Evolutionary conservation across 2,888 invertebrate genomes (phyloP).

Genomic region (Polydrusus pterygomalis): DNA sequence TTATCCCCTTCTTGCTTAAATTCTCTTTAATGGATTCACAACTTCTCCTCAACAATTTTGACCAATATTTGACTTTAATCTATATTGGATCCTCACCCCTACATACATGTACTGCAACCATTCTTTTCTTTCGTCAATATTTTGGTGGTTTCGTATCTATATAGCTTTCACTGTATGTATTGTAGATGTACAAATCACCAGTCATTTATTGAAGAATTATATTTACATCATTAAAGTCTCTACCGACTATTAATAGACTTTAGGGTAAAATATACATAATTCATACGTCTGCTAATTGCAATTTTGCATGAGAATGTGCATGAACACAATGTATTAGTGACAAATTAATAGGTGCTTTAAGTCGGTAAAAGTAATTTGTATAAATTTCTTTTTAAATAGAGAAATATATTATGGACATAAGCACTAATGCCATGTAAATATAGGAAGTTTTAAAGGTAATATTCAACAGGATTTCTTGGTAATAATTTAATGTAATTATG

Average conservation of each 20-base stretch:
- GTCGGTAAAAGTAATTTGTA: not conserved
- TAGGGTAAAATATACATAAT: conserved; percentile 32
- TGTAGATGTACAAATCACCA: not conserved
- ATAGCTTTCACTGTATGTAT: no score
- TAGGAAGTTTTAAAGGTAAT: no score
- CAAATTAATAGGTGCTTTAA: conserved; percentile 47
- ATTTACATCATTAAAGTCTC: not conserved
- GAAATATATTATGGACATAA: not conserved
- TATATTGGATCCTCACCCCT: no score
- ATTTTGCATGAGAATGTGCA: conserved; percentile 40
- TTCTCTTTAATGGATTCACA: no score
- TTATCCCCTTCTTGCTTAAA: no score
- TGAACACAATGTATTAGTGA: conserved; percentile 37
- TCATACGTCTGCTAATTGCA: conserved; percentile 40
- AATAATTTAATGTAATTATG: no score
- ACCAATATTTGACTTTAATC: no score
- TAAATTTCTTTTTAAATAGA: not conserved
- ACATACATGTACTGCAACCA: no score
- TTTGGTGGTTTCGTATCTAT: no score
- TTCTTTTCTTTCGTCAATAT: no score
- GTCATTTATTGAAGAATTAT: not conserved
- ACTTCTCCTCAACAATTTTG: no score
- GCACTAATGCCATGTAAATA: not conserved
- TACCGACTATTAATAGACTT: not conserved
- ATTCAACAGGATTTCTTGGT: no score